Base-by-base conservation (phyloP, 2,888 invertebrate genomes). In the Anorthoa munda region DNA sequence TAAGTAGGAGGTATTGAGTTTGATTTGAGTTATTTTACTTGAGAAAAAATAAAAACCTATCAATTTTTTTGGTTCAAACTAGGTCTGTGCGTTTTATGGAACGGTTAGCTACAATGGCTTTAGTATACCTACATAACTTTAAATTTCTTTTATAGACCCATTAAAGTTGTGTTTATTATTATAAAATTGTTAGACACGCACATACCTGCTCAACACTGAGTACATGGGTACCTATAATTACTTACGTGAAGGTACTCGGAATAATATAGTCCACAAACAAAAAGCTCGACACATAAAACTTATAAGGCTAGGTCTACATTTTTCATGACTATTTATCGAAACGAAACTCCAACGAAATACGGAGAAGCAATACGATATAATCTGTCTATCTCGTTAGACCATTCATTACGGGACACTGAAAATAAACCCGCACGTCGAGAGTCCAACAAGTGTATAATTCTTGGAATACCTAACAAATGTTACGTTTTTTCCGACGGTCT, bases 391-490 rank as follows among this genome's bases (percentile, higher is more conserved):
- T 81, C 78, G 81, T 83, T 85, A 80, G 77, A 83, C 74, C 80
- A 83, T 83, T 83, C 85, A 85, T 87, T 88, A 85, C 83, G 51
- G 74, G 67, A 84, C 83, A 85, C 79, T 80, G 83, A 87, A 82
- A 87, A 86, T 86, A 86, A 89, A 89, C 89, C 75, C 85, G 83
- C 85, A 82, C 81, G 88, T 86, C 74, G 72, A 86, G 88, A 92
- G 89, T 89, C 92, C 92, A 93, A 94, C 95, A 94, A 95, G 94
- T 94, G 94, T 94, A 93, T 92, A 93, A 95, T 96, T 95, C 96
- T 92, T 89, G 93, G 95, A 96, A 96, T 96, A 94, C 95, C 95
- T 94, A 95, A 96, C 95, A 95, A 95, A 95, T 96, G 95, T 95
- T 89, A 92, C 90, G 94, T 94, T 95, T 95, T 95, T 94, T 94